Base-by-base conservation (phyloP, 2,113 vertebrate species). In the Paraplagusia blochii region DNA sequence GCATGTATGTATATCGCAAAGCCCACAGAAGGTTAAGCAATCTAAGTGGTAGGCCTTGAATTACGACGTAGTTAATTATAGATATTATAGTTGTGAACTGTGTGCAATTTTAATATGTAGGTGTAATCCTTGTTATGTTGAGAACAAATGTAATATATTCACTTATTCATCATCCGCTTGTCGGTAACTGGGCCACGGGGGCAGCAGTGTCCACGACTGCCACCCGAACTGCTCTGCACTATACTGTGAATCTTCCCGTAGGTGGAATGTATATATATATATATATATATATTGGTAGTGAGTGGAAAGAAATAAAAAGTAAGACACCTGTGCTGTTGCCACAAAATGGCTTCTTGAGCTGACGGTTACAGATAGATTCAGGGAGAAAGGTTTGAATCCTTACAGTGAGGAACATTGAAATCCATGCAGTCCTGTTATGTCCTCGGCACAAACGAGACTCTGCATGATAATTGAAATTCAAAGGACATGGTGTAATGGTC, bases 401-500 rank as follows among this genome's bases (percentile, higher is more conserved):
- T 17, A 44, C 57, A 57, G 66, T 70, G 57, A 46, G 44, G 54
- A 29, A 70, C 65, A 69, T 58, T 57, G 3, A 76, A 61, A 72
- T 66, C 71, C 62, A 13, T 63, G 66, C 48, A 29, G 44, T 22
- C 49, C 1, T 6, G 56, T 60, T 39, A 71, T 53, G 65, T 77
- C 63, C 65, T 36, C 54, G 0, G 70, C 51, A 45, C 50, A 61
- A 76, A 67, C 65, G 44, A 50, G 62, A 58, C 60, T 22, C 56
- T 53, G 69, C 61, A 70, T 48, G 71, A 77, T 85, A 72, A 84
- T 89, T 89, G 75, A 83, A 79, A 87, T 87, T 79, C 83, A 62
- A 76, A 82, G 79, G 72, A 81, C 74, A 68, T 19, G 51, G 40
- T 47, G 19, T 77, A 79, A 85, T 81, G 76, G 77, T 60, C 76